A percentile compares a stretch with the other conserved stretches of the same genome.
phyloP scores from a whole-genome alignment of 2,113 vertebrate genomes.

The Caranx ignobilis region DNA sequence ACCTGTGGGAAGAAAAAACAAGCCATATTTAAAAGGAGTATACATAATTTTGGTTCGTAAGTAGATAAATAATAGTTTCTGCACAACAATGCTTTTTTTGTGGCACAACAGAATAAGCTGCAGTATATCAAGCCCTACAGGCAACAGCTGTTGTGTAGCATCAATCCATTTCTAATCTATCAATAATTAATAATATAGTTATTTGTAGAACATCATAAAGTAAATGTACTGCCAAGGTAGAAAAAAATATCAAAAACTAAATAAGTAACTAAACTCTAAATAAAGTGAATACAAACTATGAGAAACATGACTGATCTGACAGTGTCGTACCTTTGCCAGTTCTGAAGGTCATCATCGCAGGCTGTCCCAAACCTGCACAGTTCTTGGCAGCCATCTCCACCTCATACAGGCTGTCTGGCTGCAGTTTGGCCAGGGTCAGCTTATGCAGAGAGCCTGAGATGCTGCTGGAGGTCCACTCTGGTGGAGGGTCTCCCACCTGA shows the following conservation, averaged over 20 bases:
- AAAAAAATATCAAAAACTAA: background rate
- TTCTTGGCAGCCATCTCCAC: slow-evolving; percentile 97
- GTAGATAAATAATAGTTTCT: too few species aligned
- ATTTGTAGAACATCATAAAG: too few species aligned
- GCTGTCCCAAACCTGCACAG: slow-evolving; percentile 93
- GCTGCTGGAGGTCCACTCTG: slow-evolving; percentile 88
- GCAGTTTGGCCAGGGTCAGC: slow-evolving; percentile 90
- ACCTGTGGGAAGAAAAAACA: slow-evolving; percentile 59
- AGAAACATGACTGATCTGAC: background rate
- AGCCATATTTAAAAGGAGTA: too few species aligned
- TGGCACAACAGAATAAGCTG: too few species aligned
- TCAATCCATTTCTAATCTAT: too few species aligned
- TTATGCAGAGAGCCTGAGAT: slow-evolving; percentile 90
- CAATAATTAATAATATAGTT: too few species aligned
- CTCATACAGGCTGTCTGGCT: slow-evolving; percentile 95
- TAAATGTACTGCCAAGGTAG: background rate
- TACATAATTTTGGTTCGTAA: too few species aligned
- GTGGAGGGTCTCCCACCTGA: slow-evolving; percentile 88
- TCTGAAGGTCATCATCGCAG: slow-evolving; percentile 98
- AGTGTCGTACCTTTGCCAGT: slow-evolving; percentile 87
- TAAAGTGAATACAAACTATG: background rate
- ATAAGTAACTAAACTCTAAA: background rate
- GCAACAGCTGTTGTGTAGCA: too few species aligned
- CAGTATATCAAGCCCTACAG: too few species aligned
- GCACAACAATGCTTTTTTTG: too few species aligned